Conservation (phyloP, 2,888 invertebrate genomes). For the Temnothorax unifasciatus region DNA sequence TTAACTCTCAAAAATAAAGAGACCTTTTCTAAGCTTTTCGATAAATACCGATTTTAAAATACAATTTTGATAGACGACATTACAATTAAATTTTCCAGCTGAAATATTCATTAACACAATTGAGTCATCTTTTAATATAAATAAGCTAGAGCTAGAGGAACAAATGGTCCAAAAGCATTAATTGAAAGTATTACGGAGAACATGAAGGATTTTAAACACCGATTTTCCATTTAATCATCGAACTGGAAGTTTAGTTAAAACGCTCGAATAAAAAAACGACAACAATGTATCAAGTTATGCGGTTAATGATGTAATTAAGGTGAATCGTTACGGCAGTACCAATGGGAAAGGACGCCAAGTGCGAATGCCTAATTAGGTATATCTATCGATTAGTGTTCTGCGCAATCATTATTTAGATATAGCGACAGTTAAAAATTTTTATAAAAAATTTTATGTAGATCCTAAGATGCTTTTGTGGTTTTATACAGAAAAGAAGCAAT, state of each 20-base stretch:
- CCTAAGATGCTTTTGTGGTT: not conserved
- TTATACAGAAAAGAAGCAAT: not conserved
- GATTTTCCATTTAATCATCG: slow-evolving; percentile 11
- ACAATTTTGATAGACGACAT: not conserved
- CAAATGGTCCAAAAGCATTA: not conserved
- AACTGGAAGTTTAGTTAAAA: not conserved
- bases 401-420: not conserved
- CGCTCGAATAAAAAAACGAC: not conserved
- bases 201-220: not conserved
- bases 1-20: slow-evolving; percentile 8
- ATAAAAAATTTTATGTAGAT: not conserved
- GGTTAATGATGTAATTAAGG: slow-evolving; percentile 25
- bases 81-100: slow-evolving; percentile 11
- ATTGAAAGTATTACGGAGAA: not conserved
- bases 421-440: not conserved
- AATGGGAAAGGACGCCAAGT: not conserved
- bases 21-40: not conserved
- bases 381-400: slow-evolving; percentile 4
- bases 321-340: slow-evolving; percentile 1
- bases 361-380: slow-evolving; percentile 26
- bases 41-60: not conserved
- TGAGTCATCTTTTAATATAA: not conserved
- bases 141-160: not conserved
- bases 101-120: not conserved
- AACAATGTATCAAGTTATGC: not conserved